Percentiles rank a stretch among this genome's conserved stretches.
phyloP scores from a whole-genome alignment of 2,888 invertebrate genomes.

The Pammene aurita region DNA sequence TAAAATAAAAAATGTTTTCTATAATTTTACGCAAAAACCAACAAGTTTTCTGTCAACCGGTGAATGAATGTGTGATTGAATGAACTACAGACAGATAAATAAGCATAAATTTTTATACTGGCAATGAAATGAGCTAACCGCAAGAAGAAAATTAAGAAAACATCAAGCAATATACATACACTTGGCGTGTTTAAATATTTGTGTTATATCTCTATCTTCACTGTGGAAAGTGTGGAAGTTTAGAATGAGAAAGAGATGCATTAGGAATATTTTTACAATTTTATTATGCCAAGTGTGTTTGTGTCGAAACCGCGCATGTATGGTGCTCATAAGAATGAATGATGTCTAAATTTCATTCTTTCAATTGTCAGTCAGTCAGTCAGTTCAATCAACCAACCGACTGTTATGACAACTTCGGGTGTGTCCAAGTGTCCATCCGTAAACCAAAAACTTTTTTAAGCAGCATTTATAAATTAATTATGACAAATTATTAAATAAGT shows the following conservation, averaged over 20 bases:
- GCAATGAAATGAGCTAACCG: too few species aligned
- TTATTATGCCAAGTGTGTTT: too few species aligned
- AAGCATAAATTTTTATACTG: too few species aligned
- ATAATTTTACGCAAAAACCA: constrained; percentile 31
- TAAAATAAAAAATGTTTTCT: constrained; percentile 28
- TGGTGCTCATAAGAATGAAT: constrained; percentile 4
- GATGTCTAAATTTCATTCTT: constrained; percentile 7
- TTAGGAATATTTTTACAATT: neutral
- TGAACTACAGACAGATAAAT: too few species aligned
- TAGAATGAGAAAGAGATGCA: neutral
- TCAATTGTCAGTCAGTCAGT: neutral
- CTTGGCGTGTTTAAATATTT: too few species aligned
- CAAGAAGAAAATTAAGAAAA: too few species aligned
- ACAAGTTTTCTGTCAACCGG: constrained; percentile 26
- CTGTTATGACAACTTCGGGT: constrained; percentile 36
- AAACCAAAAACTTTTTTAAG: constrained; percentile 15
- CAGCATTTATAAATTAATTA: constrained; percentile 20
- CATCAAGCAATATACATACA: too few species aligned
- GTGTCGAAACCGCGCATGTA: too few species aligned
- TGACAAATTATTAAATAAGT: constrained; percentile 17
- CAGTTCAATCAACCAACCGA: neutral
- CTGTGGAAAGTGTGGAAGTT: too few species aligned
- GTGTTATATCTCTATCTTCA: too few species aligned
- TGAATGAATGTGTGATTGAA: constrained; percentile 1
- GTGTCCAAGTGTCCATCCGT: constrained; percentile 38